Conservation (phyloP, 2,113 vertebrate species). For the Aphyosemion australe region DNA sequence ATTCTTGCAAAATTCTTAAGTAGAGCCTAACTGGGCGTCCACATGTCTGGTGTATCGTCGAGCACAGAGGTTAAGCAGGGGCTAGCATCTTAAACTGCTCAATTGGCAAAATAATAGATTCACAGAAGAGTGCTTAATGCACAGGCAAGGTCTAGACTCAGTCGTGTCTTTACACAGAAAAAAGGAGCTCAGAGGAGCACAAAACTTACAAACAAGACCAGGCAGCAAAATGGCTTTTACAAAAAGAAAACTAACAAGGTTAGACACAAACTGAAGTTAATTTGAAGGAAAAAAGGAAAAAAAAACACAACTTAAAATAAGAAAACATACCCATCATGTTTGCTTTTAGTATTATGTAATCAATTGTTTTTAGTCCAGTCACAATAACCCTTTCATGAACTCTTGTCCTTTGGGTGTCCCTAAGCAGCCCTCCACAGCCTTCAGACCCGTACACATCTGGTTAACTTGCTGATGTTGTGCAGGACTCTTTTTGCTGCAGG, state of each 20-base stretch:
- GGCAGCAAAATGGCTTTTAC: neutral
- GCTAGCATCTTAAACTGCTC: conserved; percentile 39
- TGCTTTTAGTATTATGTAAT: neutral
- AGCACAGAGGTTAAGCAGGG: conserved; percentile 35
- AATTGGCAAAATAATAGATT: conserved; percentile 54
- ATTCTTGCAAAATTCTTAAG: conserved; percentile 16
- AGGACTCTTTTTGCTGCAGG: conserved; percentile 48
- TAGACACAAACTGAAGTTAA: neutral
- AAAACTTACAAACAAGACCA: conserved; percentile 5
- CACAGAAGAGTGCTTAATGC: conserved; percentile 25
- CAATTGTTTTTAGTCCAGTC: no score
- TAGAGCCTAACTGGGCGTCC: conserved; percentile 9
- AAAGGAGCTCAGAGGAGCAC: conserved; percentile 20
- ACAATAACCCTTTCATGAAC: conserved; percentile 30
- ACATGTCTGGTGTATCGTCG: conserved; percentile 24
- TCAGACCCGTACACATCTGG: conserved; percentile 65
- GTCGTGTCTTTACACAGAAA: conserved; percentile 10
- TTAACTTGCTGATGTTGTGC: conserved; percentile 74
- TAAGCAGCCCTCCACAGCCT: conserved; percentile 16
- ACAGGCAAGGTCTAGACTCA: neutral
- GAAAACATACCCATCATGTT: neutral
- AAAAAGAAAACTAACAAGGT: neutral
- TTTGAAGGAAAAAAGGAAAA: neutral
- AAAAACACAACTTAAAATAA: conserved; percentile 22
- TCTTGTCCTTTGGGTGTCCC: conserved; percentile 17